Percentiles rank a stretch among this genome's conserved stretches.
phyloP scores from a whole-genome alignment of 2,888 invertebrate genomes.

The Meloe dianella region DNA sequence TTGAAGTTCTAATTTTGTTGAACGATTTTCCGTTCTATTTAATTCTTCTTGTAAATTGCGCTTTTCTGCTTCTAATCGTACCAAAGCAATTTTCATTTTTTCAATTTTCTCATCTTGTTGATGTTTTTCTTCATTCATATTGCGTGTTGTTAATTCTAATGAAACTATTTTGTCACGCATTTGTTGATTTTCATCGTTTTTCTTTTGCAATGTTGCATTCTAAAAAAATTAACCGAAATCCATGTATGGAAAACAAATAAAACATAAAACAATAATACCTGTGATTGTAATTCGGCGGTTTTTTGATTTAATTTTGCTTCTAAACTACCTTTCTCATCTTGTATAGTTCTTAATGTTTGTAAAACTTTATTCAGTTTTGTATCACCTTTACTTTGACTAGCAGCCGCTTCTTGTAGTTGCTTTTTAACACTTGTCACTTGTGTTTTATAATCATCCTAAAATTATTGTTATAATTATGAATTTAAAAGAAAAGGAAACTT shows the following conservation, averaged over 20 bases:
- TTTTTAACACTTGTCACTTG: constrained; percentile 77
- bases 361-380: constrained; percentile 73
- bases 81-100: constrained; percentile 72
- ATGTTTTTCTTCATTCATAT: constrained; percentile 74
- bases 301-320: constrained; percentile 78
- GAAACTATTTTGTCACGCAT: constrained; percentile 76
- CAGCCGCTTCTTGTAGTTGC: constrained; percentile 80
- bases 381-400: constrained; percentile 79
- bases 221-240: constrained; percentile 54
- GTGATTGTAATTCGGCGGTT: constrained; percentile 71
- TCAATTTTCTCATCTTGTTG: constrained; percentile 83
- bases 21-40: constrained; percentile 80
- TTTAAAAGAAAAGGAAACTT: constrained; percentile 42
- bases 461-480: constrained; percentile 19
- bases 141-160: constrained; percentile 72
- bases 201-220: constrained; percentile 76
- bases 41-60: constrained; percentile 80
- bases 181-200: constrained; percentile 74
- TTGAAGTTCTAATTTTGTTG: constrained; percentile 84
- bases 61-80: constrained; percentile 81
- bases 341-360: constrained; percentile 68
- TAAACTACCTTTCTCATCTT: constrained; percentile 78
- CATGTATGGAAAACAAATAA: not conserved
- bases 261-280: constrained; percentile 62
- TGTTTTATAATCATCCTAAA: constrained; percentile 80